Evolutionary conservation across 2,113 vertebrate genomes (phyloP), one percentile per base, ranked within the genome.

Genomic region (Octodon degus): DNA sequence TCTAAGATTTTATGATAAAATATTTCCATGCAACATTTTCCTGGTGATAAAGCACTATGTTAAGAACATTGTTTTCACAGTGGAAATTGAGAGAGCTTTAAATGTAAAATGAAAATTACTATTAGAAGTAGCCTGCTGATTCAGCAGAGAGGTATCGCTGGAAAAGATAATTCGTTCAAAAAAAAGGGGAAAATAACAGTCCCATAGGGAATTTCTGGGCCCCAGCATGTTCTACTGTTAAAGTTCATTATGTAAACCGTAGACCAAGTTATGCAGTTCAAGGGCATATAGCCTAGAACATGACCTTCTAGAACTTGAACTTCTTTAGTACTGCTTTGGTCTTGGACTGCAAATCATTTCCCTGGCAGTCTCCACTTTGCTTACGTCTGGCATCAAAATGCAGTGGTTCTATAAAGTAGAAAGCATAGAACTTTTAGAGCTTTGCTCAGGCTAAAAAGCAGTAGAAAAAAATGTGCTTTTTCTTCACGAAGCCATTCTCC

Each of bases 1-100:
- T 88, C 79, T 83, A 74, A 94, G 89, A 91, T 82, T 92, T 93
- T 93, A 93, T 89, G 72, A 91, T 90, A 63, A 96, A 91, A 50
- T 76, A 3, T 87, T 97, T 89, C 91, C 67, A 72, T 68, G 63
- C 95, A 86, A 58, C 74, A 60, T 91, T 89, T 90, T 94, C 84
- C 92, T 84, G 55, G 80, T 84, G 89, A 96, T 89, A 93, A 91
- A 83, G 55, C 32, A 24, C 91, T 55, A 3, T 60, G 90, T 63
- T 81, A 65, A 95, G 79, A 84, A 93, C 63, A 89, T 80, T 94
- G 91, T 97, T 97, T 96, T 89, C 86, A 77, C 62, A 85, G 55
- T 94, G 94, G 93, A 98, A 89, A 93, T 93, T 94, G 85, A 95
- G 86, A 97, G 13, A 86, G 84, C 40, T 22, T 96, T 92, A 86